Percentiles rank a stretch among this genome's conserved stretches.
Conservation (phyloP, 2,888 invertebrate genomes). For the Tetragonisca angustula region DNA sequence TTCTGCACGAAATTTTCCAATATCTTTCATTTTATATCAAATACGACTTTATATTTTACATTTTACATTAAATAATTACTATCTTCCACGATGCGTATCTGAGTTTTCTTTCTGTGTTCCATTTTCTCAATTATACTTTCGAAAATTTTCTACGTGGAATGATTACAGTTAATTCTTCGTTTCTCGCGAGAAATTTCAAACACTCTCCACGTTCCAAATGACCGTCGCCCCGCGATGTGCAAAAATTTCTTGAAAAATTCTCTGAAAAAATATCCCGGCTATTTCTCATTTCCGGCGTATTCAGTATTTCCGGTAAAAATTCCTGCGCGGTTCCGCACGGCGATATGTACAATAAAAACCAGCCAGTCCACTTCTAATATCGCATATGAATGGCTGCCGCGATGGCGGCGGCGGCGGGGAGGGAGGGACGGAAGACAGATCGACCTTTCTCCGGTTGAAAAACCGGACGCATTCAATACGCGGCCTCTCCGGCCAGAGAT, state of each 20-base stretch:
- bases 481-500: constrained; percentile 20
- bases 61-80: too few relatives aligned
- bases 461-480: constrained; percentile 41
- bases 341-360: constrained; percentile 49
- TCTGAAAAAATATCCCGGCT: neutral
- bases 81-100: too few relatives aligned
- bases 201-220: too few relatives aligned
- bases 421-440: constrained; percentile 49
- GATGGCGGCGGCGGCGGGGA: neutral
- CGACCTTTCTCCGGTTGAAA: constrained; percentile 36
- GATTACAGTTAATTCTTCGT: too few relatives aligned
- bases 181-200: too few relatives aligned
- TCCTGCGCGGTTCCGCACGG: constrained; percentile 13
- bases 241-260: neutral
- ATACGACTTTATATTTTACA: too few relatives aligned
- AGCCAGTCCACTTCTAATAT: constrained; percentile 59
- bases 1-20: too few relatives aligned
- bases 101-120: too few relatives aligned
- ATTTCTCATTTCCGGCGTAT: neutral
- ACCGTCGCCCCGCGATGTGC: too few relatives aligned
- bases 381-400: constrained; percentile 50
- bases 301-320: constrained; percentile 26
- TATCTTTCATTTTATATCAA: too few relatives aligned
- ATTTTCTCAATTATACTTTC: too few relatives aligned
- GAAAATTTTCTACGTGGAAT: too few relatives aligned